A percentile compares a stretch with the other conserved stretches of the same genome.
phyloP scores from a whole-genome alignment of 2,888 invertebrate genomes.

The Cosmia trapezina region DNA sequence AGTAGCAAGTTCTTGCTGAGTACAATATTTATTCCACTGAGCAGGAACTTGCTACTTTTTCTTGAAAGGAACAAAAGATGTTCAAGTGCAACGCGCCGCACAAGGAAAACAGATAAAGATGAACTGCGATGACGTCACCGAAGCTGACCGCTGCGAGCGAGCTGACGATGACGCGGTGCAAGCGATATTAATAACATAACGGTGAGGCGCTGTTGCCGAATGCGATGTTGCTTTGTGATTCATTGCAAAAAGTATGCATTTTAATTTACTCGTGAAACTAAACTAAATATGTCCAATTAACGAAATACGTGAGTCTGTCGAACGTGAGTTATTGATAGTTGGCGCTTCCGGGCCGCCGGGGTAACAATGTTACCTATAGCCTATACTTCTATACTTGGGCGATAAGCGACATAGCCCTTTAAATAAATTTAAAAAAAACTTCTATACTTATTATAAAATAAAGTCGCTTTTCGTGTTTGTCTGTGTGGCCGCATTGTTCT shows the following conservation, averaged over 20 bases:
- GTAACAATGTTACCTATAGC: background rate
- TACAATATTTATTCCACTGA: too few relatives aligned
- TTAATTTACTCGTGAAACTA: too few relatives aligned
- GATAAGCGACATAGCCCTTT: too few relatives aligned
- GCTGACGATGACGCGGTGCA: background rate
- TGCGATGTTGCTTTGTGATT: too few relatives aligned
- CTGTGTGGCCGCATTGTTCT: too few relatives aligned
- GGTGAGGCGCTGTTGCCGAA: background rate
- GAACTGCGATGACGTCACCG: slow-evolving; percentile 12
- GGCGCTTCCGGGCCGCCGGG: slow-evolving; percentile 2
- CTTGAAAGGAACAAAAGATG: background rate
- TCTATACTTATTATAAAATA: too few relatives aligned
- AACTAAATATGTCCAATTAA: too few relatives aligned
- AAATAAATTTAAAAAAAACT: too few relatives aligned
- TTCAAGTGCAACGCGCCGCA: slow-evolving; percentile 1
- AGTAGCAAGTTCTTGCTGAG: background rate
- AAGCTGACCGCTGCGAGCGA: background rate
- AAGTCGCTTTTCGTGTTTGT: too few relatives aligned
- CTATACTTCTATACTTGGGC: too few relatives aligned
- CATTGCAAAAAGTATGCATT: too few relatives aligned
- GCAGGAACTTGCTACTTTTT: too few relatives aligned
- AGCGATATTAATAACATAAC: background rate
- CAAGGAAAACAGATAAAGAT: background rate
- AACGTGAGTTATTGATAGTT: slow-evolving; percentile 5
- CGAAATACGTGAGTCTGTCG: background rate